Conservation (phyloP, 2,113 vertebrate genomes). For the Thomomys bottae region DNA sequence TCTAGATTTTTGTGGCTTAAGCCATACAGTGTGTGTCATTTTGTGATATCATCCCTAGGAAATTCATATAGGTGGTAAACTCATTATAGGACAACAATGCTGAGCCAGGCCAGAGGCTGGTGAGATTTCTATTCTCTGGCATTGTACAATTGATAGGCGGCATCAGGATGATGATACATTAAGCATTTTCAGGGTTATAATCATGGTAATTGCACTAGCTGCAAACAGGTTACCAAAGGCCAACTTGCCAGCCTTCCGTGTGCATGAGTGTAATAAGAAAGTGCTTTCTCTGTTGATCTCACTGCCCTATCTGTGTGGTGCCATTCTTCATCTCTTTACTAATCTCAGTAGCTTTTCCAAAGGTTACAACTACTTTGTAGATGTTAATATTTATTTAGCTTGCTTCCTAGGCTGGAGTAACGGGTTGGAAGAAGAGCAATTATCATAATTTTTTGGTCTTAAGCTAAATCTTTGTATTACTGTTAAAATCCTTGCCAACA, state of each 20-base stretch:
- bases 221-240: not conserved
- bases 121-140: conserved; percentile 31
- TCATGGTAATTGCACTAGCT: not conserved
- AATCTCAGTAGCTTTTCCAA: not conserved
- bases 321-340: not conserved
- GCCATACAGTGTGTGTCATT: not conserved
- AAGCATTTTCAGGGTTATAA: conserved; percentile 11
- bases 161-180: not conserved
- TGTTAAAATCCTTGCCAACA: conserved; percentile 24
- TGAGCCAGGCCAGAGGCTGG: not conserved
- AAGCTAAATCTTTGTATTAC: conserved; percentile 42
- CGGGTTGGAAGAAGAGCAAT: conserved; percentile 42
- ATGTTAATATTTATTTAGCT: not conserved
- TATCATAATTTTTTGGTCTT: conserved; percentile 55
- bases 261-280: not conserved
- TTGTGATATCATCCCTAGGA: not conserved
- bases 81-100: conserved; percentile 15
- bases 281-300: not conserved
- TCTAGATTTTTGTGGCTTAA: not conserved
- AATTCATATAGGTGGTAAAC: not conserved
- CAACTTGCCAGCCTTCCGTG: not conserved
- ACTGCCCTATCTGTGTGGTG: not conserved
- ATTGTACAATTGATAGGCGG: not conserved
- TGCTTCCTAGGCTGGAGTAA: conserved; percentile 13
- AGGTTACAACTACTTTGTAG: conserved; percentile 21